These are phyloP conservation scores for Dryobotodes eremita DNA, from an alignment of 2,888 invertebrate species.

Conservation along the genomic window DNA sequence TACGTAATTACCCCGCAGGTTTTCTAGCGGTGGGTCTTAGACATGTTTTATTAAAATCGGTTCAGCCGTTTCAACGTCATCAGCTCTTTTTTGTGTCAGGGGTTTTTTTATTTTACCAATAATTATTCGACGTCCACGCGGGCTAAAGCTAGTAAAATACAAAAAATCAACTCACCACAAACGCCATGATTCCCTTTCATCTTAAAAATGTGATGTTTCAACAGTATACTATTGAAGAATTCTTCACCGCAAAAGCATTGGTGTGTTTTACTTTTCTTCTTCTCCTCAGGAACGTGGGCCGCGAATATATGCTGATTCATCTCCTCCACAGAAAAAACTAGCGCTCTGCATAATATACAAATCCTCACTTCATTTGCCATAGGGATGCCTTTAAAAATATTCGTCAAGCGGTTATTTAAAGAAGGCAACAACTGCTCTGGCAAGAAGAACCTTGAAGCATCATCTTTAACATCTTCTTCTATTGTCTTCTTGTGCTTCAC, in stretches of 20 bases:
- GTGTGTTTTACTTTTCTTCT: constrained; percentile 40
- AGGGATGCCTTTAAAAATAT: constrained; percentile 68
- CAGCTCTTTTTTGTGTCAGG: too few relatives aligned
- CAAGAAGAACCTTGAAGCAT: constrained; percentile 55
- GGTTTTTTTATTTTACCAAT: too few relatives aligned
- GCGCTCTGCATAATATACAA: constrained; percentile 78
- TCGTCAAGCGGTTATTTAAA: constrained; percentile 49
- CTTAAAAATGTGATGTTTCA: constrained; percentile 80
- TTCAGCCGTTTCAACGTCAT: too few relatives aligned
- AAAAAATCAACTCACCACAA: constrained; percentile 53
- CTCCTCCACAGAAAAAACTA: constrained; percentile 65
- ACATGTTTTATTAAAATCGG: too few relatives aligned
- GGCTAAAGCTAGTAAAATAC: too few relatives aligned
- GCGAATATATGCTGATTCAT: constrained; percentile 69
- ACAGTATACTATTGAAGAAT: constrained; percentile 75
- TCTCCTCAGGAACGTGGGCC: constrained; percentile 59
- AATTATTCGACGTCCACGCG: too few relatives aligned
- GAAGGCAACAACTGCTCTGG: not conserved
- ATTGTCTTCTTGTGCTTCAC: constrained; percentile 56
- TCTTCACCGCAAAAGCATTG: constrained; percentile 76
- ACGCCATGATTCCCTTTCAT: constrained; percentile 64
- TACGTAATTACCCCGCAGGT: too few relatives aligned
- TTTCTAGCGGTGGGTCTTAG: too few relatives aligned
- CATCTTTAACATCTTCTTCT: rapidly evolving
- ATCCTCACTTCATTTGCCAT: constrained; percentile 67